Evolutionary conservation across 2,888 invertebrate species (phyloP), one percentile per base, ranked within the genome.

Genomic region (Leptura quadrifasciata): DNA sequence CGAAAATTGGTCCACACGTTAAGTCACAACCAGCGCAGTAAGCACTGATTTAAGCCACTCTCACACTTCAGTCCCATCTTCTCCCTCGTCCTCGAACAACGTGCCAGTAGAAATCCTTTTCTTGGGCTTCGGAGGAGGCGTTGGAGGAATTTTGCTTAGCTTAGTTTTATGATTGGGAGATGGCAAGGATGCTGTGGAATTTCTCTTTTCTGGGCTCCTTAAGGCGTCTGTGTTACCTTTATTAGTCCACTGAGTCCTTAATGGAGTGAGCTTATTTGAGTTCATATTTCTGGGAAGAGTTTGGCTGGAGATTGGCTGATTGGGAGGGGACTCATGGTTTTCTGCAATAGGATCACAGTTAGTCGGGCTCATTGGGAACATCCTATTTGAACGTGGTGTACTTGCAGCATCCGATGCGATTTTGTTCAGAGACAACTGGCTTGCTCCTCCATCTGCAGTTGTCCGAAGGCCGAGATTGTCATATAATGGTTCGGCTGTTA

Each of bases 21-120:
- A 75, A 65, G 74, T 74, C 71, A 75, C 83, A 82, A 88, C 87
- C 85, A 88, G 87, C 82, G 86, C 86, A 76, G 79, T 75, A 61
- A 88, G 86, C 85, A 87, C 88, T 87, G 87, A 86, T 85, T 88
- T 87, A 85, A 89, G 88, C 88, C 87, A 88, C 84, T 90, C 90
- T 92, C 93, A 95, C 91, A 96, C 96, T 91, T 96, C 96, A 84
- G 96, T 96, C 81, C 96, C 96, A 83, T 96, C 96, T 87, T 96
- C 96, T 31, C 95, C 95, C 89, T 96, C 96, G 87, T 96, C 96
- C 87, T 96, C 96, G 86, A 95, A 96, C 79, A 96, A 89, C 76
- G 95, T 95, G 83, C 95, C 95, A 5, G 94, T 91, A 69, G 91
- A 91, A 17, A 92, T 91, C 82, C 94, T 93, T 91, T 95, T 95